These are phyloP conservation scores for Chanos chanos DNA, from an alignment of 2,797 vertebrate genomes.

Conservation along the genomic window DNA sequence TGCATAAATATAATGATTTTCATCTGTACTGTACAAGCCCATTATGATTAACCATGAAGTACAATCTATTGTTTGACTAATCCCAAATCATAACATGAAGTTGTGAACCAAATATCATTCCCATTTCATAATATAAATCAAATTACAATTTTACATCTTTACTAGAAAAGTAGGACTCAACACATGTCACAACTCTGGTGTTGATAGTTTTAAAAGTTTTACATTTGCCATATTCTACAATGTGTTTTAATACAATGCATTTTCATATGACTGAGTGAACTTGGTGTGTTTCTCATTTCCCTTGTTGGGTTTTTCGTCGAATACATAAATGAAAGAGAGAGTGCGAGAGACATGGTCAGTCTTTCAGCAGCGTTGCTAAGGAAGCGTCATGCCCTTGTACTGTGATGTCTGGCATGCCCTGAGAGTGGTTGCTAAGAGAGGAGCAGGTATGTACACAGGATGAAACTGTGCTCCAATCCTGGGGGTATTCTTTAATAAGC, in stretches of 20 bases:
- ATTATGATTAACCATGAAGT: neutral
- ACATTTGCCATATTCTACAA: too few species aligned
- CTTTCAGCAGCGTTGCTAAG: slow-evolving; percentile 31
- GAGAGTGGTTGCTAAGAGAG: slow-evolving; percentile 55
- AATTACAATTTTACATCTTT: too few species aligned
- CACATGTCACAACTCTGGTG: too few species aligned
- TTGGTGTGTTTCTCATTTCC: too few species aligned
- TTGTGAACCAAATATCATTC: neutral
- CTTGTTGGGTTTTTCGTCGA: neutral
- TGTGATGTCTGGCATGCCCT: slow-evolving; percentile 60
- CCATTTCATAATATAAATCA: neutral
- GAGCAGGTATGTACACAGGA: slow-evolving; percentile 44
- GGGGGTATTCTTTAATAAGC: slow-evolving; percentile 63
- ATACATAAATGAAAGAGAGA: neutral
- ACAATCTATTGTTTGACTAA: too few species aligned
- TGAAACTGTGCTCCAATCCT: slow-evolving; percentile 50
- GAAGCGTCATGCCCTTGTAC: slow-evolving; percentile 50
- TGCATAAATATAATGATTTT: too few species aligned
- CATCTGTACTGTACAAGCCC: neutral
- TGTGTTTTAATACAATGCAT: too few species aligned
- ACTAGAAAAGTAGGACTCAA: too few species aligned
- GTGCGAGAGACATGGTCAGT: neutral
- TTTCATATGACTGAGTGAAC: too few species aligned
- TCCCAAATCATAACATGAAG: neutral
- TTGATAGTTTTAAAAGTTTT: too few species aligned